A percentile compares a stretch with the other conserved stretches of the same genome.
phyloP scores from a whole-genome alignment of 2,113 vertebrate genomes.

The Engraulis encrasicolus region DNA sequence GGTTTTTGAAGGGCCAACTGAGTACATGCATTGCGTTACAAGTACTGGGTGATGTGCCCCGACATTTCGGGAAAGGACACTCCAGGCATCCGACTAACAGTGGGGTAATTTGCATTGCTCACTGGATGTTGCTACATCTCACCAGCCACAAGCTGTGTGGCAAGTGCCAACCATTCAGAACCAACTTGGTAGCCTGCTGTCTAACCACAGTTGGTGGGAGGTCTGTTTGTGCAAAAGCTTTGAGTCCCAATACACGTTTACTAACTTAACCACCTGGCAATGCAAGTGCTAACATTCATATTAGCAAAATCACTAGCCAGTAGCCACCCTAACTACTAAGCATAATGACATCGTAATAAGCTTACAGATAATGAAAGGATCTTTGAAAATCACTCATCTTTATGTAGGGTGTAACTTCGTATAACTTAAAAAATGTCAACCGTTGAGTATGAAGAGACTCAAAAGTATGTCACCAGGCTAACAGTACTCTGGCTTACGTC shows the following conservation, averaged over 20 bases:
- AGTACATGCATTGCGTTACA: background rate
- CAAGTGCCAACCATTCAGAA: background rate
- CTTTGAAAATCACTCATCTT: conserved; percentile 1
- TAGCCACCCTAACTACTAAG: background rate
- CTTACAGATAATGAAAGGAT: background rate
- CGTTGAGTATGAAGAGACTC: background rate
- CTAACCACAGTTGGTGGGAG: background rate
- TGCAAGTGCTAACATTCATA: background rate
- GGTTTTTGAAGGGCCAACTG: background rate
- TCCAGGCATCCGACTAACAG: background rate
- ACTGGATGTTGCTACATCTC: conserved; percentile 6
- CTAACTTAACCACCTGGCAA: background rate
- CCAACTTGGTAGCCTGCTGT: background rate
- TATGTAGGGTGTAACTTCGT: background rate
- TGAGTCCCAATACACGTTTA: background rate
- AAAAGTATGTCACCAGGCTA: background rate
- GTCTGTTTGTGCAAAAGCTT: background rate
- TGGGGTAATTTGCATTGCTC: background rate
- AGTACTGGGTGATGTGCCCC: background rate
- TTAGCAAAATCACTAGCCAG: background rate
- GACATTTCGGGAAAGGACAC: background rate
- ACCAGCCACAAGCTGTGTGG: background rate
- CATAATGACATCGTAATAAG: background rate
- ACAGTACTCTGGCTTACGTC: background rate
- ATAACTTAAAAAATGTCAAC: background rate